Conservation (phyloP, 2,797 vertebrate genomes). For the Anas capensis region DNA sequence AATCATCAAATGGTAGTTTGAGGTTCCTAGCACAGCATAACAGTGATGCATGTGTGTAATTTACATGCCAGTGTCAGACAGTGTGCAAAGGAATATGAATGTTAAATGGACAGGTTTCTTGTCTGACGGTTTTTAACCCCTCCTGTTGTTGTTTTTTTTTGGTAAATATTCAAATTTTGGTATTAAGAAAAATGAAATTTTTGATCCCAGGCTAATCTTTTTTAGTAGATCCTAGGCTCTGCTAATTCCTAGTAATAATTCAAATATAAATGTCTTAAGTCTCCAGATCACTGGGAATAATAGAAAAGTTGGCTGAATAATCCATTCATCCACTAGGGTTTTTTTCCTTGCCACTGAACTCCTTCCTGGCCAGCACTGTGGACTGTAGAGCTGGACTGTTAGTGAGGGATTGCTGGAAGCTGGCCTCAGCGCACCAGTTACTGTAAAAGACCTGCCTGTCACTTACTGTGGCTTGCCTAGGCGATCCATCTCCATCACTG, state of each 20-base stretch:
- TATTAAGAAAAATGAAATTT: neutral
- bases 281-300: neutral
- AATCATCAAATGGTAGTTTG: conserved; percentile 15
- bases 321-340: neutral
- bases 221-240: neutral
- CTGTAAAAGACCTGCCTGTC: neutral
- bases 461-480: neutral
- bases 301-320: neutral
- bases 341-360: neutral
- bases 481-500: neutral
- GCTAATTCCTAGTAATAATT: neutral
- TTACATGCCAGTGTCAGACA: neutral
- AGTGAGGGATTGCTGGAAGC: neutral
- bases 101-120: neutral
- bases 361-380: neutral
- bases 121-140: neutral
- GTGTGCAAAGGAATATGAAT: neutral
- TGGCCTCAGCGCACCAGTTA: neutral
- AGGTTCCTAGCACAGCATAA: neutral
- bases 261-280: neutral
- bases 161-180: neutral
- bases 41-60: neutral
- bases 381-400: neutral
- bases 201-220: neutral
- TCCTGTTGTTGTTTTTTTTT: neutral